phyloP scores from a whole-genome alignment of 2,797 vertebrate genomes.

The Rousettus madagascariensis region DNA sequence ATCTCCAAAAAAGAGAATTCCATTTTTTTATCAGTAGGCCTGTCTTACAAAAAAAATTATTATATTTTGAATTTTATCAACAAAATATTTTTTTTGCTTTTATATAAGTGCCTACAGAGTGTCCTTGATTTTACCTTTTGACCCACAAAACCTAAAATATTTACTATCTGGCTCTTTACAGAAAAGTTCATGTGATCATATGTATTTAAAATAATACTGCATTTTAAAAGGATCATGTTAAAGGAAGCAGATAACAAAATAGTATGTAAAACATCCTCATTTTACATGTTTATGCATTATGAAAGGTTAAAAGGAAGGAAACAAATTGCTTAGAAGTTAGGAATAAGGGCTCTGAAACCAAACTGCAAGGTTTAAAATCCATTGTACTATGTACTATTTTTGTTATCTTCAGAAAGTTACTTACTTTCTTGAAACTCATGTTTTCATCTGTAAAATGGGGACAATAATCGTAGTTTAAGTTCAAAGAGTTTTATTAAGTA shows the following conservation, averaged over 20 bases:
- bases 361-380: neutral
- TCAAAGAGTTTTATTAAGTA: neutral
- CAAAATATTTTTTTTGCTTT: neutral
- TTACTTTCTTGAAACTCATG: neutral
- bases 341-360: neutral
- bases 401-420: slow-evolving; percentile 5
- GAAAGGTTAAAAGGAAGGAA: neutral
- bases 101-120: neutral
- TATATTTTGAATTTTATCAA: slow-evolving; percentile 29
- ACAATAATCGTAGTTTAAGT: neutral
- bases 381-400: neutral
- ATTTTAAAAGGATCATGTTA: slow-evolving; percentile 7
- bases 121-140: neutral
- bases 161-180: neutral
- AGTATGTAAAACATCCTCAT: neutral
- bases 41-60: neutral
- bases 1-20: neutral
- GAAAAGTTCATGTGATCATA: neutral
- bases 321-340: slow-evolving; percentile 23
- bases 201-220: neutral
- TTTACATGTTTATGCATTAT: neutral
- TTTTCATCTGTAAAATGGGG: slow-evolving; percentile 24
- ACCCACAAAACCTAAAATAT: neutral
- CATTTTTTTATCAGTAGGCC: neutral
- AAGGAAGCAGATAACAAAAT: neutral